phyloP scores from a whole-genome alignment of 2,888 invertebrate genomes.

The Flexamia atlantica region DNA sequence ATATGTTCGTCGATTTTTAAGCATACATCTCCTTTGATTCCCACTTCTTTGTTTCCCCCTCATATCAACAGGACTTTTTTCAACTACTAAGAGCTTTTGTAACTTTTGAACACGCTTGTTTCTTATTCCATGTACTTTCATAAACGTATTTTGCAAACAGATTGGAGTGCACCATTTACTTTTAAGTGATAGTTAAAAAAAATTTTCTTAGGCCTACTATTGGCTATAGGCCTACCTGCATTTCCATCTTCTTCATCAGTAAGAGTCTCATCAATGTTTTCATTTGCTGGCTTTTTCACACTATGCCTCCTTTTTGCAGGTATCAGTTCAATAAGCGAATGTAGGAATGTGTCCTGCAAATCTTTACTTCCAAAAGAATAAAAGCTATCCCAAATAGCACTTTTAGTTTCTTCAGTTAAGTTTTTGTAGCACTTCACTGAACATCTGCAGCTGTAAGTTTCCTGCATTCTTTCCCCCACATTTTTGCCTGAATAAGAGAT shows the following conservation, averaged over 20 bases:
- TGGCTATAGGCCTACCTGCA: conserved; percentile 11
- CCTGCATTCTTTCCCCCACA: too few relatives aligned
- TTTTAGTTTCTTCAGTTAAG: too few relatives aligned
- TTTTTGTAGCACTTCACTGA: too few relatives aligned
- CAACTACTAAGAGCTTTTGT: not conserved
- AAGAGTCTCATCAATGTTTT: too few relatives aligned
- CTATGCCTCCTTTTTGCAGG: too few relatives aligned
- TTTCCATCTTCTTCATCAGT: conserved; percentile 2
- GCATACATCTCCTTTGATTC: conserved; percentile 37
- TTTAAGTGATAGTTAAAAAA: conserved; percentile 38
- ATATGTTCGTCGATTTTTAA: not conserved
- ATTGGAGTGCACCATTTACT: not conserved
- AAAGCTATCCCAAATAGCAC: too few relatives aligned
- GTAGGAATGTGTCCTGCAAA: too few relatives aligned
- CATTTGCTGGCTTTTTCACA: too few relatives aligned
- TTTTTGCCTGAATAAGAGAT: too few relatives aligned
- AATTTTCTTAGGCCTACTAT: not conserved
- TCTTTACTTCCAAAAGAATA: too few relatives aligned
- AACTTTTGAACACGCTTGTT: conserved; percentile 39
- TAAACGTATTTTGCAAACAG: conserved; percentile 42
- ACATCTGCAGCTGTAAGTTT: too few relatives aligned
- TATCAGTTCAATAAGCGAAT: too few relatives aligned
- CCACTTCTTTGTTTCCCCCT: conserved; percentile 53
- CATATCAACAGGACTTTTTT: conserved; percentile 31
- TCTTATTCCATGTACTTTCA: conserved; percentile 18